These are phyloP conservation scores for Carollia perspicillata DNA, from an alignment of 2,113 vertebrate species.

Conservation along the genomic window DNA sequence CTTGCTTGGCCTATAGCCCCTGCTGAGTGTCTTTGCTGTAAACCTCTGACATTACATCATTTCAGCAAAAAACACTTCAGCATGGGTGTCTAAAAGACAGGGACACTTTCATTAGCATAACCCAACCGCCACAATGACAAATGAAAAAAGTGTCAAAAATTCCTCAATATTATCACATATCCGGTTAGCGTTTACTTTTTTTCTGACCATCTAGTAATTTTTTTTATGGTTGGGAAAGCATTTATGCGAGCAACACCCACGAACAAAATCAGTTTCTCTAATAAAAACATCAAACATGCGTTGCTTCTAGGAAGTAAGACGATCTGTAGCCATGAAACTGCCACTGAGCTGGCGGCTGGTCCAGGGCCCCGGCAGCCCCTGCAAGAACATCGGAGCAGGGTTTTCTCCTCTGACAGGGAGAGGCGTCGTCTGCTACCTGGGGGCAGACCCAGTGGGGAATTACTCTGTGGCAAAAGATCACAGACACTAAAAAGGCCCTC, in stretches of 20 bases:
- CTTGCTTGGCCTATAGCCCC: neutral
- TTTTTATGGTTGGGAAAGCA: neutral
- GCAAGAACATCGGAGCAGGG: neutral
- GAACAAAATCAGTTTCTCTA: neutral
- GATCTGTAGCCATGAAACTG: neutral
- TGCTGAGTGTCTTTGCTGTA: neutral
- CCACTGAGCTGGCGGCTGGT: neutral
- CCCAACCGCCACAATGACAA: neutral
- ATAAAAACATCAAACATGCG: neutral
- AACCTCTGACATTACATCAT: neutral
- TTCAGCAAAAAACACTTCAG: neutral
- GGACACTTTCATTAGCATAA: neutral
- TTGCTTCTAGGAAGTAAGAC: neutral
- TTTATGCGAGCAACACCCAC: neutral
- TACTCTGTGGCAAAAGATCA: neutral
- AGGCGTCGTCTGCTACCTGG: too few species aligned
- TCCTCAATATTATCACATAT: neutral
- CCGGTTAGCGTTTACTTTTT: neutral
- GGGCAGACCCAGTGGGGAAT: neutral
- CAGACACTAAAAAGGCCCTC: neutral
- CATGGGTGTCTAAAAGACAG: neutral
- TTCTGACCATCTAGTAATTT: neutral
- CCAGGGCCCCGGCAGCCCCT: neutral
- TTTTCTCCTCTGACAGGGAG: neutral
- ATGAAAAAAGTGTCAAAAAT: neutral